phyloP scores from a whole-genome alignment of 2,888 invertebrate genomes.

The Eupelmus urozonus region DNA sequence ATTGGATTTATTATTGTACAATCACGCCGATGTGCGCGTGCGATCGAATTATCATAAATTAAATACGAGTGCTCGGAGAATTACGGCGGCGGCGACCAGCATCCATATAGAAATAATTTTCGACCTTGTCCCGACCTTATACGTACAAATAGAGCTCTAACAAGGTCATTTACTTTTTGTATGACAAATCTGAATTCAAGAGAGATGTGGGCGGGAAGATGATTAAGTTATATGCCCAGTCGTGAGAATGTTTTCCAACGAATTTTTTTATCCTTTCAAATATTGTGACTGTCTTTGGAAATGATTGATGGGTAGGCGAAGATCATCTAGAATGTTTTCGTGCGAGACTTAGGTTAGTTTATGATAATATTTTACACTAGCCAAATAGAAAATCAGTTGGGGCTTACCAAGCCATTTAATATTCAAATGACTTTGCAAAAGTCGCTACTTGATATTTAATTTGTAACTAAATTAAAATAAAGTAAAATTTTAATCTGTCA shows the following conservation, averaged over 20 bases:
- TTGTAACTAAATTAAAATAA: too few relatives aligned
- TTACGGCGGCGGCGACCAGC: neutral
- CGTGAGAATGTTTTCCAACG: conserved; percentile 30
- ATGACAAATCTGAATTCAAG: conserved; percentile 52
- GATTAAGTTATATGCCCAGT: conserved; percentile 31
- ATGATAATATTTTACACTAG: too few relatives aligned
- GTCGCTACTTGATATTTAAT: too few relatives aligned
- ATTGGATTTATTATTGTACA: conserved; percentile 48
- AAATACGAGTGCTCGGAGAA: conserved; percentile 14
- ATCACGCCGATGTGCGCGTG: conserved; percentile 43
- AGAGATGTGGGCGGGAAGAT: conserved; percentile 49
- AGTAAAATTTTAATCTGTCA: too few relatives aligned
- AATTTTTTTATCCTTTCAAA: conserved; percentile 1
- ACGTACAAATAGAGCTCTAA: conserved; percentile 43
- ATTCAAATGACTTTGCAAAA: too few relatives aligned
- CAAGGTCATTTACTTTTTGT: conserved; percentile 53
- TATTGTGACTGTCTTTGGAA: too few relatives aligned
- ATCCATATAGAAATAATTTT: conserved; percentile 1
- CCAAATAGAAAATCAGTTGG: too few relatives aligned
- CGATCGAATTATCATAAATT: conserved; percentile 47
- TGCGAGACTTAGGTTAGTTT: too few relatives aligned
- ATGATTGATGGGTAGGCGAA: too few relatives aligned
- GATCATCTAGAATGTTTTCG: too few relatives aligned
- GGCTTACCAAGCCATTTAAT: too few relatives aligned
- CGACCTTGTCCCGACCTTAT: conserved; percentile 51